Evolutionary conservation across 2,888 invertebrate species (phyloP).

Genomic region (Incurvaria masculella): DNA sequence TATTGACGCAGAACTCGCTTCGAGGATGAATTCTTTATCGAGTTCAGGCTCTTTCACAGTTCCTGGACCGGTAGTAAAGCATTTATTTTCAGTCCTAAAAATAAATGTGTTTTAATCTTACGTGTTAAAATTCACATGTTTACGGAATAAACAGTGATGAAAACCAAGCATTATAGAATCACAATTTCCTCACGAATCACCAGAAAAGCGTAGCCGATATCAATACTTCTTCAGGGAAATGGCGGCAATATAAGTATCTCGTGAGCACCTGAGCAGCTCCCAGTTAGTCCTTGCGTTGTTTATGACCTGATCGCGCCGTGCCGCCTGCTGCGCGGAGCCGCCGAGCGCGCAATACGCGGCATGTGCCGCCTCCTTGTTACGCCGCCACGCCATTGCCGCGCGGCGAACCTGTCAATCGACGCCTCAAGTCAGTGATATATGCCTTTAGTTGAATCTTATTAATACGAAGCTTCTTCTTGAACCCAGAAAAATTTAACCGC

Average conservation of each 20-base stretch:
- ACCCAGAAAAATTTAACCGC: too few relatives aligned
- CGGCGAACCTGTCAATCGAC: slow-evolving; percentile 55
- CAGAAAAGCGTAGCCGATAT: too few relatives aligned
- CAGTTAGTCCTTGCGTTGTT: slow-evolving; percentile 85
- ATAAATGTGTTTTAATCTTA: too few relatives aligned
- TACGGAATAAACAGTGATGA: too few relatives aligned
- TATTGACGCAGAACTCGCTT: slow-evolving; percentile 18
- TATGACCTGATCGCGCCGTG: slow-evolving; percentile 77
- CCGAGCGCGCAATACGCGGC: slow-evolving; percentile 63
- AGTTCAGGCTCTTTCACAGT: slow-evolving; percentile 30
- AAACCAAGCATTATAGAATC: too few relatives aligned
- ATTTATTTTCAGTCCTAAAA: slow-evolving; percentile 63
- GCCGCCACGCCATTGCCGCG: slow-evolving; percentile 77
- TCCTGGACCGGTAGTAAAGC: slow-evolving; percentile 35
- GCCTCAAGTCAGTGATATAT: neutral
- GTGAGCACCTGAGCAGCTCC: slow-evolving; percentile 65
- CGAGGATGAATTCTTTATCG: slow-evolving; percentile 33
- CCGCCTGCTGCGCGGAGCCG: slow-evolving; percentile 53
- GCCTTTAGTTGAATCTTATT: neutral
- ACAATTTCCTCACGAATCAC: too few relatives aligned
- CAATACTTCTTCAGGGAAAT: too few relatives aligned
- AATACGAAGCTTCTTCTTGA: too few relatives aligned
- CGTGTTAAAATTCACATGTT: too few relatives aligned
- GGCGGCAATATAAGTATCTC: too few relatives aligned
- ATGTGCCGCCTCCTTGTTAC: slow-evolving; percentile 71